These are phyloP conservation scores for Gopherus evgoodei DNA, from an alignment of 2,113 vertebrate genomes.

Conservation along the genomic window DNA sequence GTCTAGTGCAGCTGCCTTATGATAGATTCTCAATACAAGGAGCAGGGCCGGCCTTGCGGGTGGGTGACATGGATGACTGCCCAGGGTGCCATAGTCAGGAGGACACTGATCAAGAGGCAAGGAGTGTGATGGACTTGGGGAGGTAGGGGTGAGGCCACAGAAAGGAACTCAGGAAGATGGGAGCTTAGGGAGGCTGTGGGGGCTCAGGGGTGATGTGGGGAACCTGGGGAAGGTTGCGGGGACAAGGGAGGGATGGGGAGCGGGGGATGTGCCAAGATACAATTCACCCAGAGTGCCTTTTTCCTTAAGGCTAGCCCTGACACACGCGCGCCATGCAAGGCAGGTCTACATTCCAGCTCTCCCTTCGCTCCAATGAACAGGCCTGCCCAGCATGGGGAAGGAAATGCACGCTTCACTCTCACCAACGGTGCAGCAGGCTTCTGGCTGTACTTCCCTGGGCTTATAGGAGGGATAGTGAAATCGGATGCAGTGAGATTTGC, in stretches of 20 bases:
- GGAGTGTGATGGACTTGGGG: neutral
- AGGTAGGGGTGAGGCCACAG: neutral
- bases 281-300: too few species aligned
- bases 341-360: neutral
- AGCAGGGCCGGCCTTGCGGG: neutral
- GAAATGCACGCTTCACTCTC: constrained; percentile 2
- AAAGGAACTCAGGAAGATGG: neutral
- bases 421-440: neutral
- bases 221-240: too few species aligned
- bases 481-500: neutral
- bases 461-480: neutral
- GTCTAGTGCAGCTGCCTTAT: neutral
- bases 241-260: too few species aligned
- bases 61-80: neutral
- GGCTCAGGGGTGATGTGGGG: too few species aligned
- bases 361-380: neutral
- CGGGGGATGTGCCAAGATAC: too few species aligned
- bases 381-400: neutral
- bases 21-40: constrained; percentile 37
- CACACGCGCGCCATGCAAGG: neutral
- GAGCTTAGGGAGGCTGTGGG: too few species aligned
- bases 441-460: neutral
- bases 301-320: too few species aligned
- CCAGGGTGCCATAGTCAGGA: neutral
- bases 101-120: neutral